phyloP scores from a whole-genome alignment of 2,113 vertebrate genomes.

The Scolopax mira region DNA sequence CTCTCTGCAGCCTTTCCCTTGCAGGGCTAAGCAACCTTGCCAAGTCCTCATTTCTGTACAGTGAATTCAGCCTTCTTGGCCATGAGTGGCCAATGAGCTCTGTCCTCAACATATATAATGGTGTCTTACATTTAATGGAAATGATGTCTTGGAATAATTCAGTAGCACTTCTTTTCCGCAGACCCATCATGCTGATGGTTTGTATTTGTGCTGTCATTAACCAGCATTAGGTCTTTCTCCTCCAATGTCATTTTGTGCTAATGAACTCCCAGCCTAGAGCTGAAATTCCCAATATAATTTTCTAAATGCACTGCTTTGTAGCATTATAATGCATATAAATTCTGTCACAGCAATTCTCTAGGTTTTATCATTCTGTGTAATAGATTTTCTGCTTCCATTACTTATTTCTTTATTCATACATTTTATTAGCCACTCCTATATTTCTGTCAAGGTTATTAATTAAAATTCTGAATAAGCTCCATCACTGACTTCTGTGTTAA shows the following conservation, averaged over 20 bases:
- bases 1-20: neutral
- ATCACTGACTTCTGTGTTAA: neutral
- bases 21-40: neutral
- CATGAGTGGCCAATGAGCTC: neutral
- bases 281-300: neutral
- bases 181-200: neutral
- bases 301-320: neutral
- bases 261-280: neutral
- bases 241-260: neutral
- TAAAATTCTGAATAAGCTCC: neutral
- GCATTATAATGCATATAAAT: neutral
- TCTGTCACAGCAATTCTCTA: neutral
- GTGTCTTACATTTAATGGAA: neutral
- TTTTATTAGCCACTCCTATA: slow-evolving; percentile 16
- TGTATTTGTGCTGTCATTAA: neutral
- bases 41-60: neutral
- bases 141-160: neutral
- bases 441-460: slow-evolving; percentile 20
- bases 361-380: neutral
- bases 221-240: neutral
- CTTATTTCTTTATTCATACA: neutral
- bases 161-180: neutral
- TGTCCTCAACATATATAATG: neutral
- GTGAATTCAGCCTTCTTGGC: neutral
- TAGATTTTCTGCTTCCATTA: neutral